These are phyloP conservation scores for Heliconius cydno DNA, from an alignment of 2,888 invertebrate species.

Conservation along the genomic window DNA sequence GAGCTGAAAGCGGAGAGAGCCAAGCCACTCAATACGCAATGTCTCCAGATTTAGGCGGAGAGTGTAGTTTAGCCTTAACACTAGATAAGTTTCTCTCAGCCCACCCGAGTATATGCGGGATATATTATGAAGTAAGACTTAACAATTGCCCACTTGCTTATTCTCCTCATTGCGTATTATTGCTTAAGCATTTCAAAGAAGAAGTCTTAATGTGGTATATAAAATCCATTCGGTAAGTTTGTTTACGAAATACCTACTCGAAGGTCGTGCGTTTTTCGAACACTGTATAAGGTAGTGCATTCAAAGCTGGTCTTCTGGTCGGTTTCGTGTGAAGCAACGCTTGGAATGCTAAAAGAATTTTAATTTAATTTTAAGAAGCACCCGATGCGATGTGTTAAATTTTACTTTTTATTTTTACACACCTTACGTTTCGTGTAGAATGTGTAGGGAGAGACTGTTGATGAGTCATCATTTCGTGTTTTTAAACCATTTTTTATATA, in stretches of 20 bases:
- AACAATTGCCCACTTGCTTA: neutral
- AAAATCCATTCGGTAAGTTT: constrained; percentile 36
- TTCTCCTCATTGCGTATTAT: neutral
- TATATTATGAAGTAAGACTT: neutral
- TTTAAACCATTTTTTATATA: neutral
- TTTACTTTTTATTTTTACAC: constrained; percentile 4
- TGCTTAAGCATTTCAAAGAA: constrained; percentile 12
- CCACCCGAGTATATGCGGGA: too few species aligned
- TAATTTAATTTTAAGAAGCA: constrained; percentile 24
- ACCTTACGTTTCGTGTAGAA: neutral
- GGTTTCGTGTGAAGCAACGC: constrained; percentile 17
- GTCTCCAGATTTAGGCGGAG: neutral
- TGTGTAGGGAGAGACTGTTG: neutral
- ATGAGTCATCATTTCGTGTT: neutral
- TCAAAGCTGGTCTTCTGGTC: constrained; percentile 31
- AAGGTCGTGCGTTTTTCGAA: constrained; percentile 49
- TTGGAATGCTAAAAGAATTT: constrained; percentile 38
- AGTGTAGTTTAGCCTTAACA: neutral
- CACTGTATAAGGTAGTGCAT: constrained; percentile 47
- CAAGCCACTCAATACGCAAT: neutral
- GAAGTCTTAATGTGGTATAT: constrained; percentile 11
- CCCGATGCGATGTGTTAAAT: neutral
- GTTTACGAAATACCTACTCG: constrained; percentile 48
- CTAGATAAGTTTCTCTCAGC: neutral
- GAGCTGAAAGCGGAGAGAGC: too few species aligned